Evolutionary conservation across 1,140 invertebrate species (phyloP), one percentile per base, ranked within the genome.

Genomic region (Listronotus oregonensis): DNA sequence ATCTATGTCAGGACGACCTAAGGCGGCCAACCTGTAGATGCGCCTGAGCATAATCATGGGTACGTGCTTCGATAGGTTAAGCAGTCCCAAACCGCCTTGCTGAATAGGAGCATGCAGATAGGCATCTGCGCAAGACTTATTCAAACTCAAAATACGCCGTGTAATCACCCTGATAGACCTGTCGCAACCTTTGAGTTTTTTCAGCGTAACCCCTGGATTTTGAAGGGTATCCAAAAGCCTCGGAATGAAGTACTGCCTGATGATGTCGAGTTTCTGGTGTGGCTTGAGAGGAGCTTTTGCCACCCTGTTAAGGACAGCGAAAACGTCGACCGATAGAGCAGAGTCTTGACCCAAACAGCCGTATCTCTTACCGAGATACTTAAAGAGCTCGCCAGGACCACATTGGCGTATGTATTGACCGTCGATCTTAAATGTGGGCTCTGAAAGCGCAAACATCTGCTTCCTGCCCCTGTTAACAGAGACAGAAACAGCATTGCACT

Each of bases 241-340:
- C 1, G 64, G 67, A 1, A 69, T 39, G 0, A 69, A 49, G 49
- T 51, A 67, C 7, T 31, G 12, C 15, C 61, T 66, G 0, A 71
- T 10, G 0, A 69, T 15, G n/a, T 46, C 31, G 32, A 71, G 34
- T 31, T 71, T 71, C 27, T 67, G 70, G 6, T 66, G 12, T 1
- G 67, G 59, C 37, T 60, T 71, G 1, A 72, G 31, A n/a, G 68
- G 68, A 6, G 67, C 66, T 31, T 9, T 5, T 8, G 10, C 10
- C 6, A 67, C 32, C 10, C 60, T n/a, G 1, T 42, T 44, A 6
- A 66, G n/a, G 18, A 3, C 8, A 15, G 11, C 6, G 6, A 12
- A 0, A 3, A 64, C 32, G 11, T 54, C 51, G 10, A 6, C 5
- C 8, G 11, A 37, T 0, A 9, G 37, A 18, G n/a, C 21, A 7